Percentiles rank a stretch among this genome's conserved stretches.
Evolutionary conservation across 2,113 vertebrate genomes (phyloP).

Genomic region (Calyptomena viridis): DNA sequence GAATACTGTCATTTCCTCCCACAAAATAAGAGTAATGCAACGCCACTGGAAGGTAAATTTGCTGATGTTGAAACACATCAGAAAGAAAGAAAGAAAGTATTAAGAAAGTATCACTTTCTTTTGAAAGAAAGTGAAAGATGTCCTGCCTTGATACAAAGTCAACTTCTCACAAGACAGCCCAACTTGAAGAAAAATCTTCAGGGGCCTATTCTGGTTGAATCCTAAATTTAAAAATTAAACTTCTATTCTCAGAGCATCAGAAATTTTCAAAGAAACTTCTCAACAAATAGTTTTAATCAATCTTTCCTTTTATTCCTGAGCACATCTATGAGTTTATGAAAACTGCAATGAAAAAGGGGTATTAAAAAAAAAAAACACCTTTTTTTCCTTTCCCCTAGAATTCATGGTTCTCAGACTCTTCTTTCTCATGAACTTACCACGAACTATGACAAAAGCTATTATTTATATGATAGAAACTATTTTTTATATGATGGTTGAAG

Average conservation of each 20-base stretch:
- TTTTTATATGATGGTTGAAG: background rate
- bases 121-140: background rate
- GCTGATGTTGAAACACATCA: background rate
- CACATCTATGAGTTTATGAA: background rate
- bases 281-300: background rate
- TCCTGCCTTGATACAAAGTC: background rate
- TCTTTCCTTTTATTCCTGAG: background rate
- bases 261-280: background rate
- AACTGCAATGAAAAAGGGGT: background rate
- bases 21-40: background rate
- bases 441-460: background rate
- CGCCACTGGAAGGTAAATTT: background rate
- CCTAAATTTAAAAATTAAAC: background rate
- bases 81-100: no score
- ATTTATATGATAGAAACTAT: background rate
- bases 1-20: background rate
- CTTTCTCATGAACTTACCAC: background rate
- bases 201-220: background rate
- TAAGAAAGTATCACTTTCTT: no score
- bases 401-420: background rate
- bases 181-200: background rate
- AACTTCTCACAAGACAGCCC: background rate
- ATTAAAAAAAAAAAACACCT: accelerated
- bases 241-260: background rate
- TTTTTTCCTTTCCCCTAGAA: background rate